Conservation (phyloP, 2,113 vertebrate species). For the Strigops habroptila region DNA sequence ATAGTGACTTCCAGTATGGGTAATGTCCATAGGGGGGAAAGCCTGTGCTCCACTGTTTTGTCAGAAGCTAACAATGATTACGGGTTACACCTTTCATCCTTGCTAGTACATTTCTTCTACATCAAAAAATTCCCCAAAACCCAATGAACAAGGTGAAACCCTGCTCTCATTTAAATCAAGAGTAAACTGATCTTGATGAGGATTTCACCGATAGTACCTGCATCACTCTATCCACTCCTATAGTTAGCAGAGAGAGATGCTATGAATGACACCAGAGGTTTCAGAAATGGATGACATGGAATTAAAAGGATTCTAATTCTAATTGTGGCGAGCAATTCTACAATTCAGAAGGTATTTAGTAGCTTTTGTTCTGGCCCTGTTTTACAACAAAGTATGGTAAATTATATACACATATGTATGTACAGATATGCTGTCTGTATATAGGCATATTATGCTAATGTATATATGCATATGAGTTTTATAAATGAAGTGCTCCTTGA, state of each 20-base stretch:
- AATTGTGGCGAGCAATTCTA: background rate
- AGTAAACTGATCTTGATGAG: background rate
- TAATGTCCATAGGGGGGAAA: background rate
- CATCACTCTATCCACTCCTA: background rate
- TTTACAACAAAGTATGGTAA: background rate
- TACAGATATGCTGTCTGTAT: background rate
- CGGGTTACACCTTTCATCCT: background rate
- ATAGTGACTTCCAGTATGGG: background rate
- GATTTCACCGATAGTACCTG: background rate
- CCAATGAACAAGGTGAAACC: background rate
- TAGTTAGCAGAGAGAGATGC: background rate
- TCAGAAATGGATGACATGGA: fast-evolving
- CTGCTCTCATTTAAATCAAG: background rate
- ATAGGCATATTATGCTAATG: fast-evolving
- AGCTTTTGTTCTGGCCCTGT: background rate
- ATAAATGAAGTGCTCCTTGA: background rate
- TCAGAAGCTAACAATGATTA: background rate
- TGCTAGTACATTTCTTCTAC: background rate
- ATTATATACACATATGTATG: fast-evolving
- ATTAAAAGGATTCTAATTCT: background rate
- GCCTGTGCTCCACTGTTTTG: background rate
- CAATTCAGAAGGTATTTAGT: background rate
- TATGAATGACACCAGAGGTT: background rate
- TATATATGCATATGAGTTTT: background rate
- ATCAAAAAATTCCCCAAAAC: background rate